Percentiles rank a stretch among this genome's conserved stretches.
These are phyloP conservation scores for Scaptomyza tumidula DNA, from an alignment of 2,888 invertebrate genomes.

Conservation along the genomic window DNA sequence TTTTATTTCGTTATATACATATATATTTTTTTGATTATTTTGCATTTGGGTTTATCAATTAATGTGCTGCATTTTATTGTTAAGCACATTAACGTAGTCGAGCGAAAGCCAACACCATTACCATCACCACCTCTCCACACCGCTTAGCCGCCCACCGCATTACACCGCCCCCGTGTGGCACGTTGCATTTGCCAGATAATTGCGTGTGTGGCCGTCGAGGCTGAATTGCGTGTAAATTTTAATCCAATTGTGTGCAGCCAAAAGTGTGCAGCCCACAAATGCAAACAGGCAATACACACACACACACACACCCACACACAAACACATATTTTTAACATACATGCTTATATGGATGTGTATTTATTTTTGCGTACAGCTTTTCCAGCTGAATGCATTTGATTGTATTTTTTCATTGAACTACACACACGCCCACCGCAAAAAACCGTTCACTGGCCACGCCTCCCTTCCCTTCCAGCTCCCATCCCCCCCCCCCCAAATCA, in stretches of 20 bases:
- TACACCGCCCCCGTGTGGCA: neutral
- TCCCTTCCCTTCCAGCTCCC: neutral
- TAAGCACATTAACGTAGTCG: slow-evolving; percentile 80
- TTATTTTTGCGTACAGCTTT: slow-evolving; percentile 77
- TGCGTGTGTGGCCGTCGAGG: slow-evolving; percentile 68
- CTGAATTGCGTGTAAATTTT: slow-evolving; percentile 78
- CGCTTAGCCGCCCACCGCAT: neutral
- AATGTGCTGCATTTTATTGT: slow-evolving; percentile 80
- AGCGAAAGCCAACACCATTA: slow-evolving; percentile 57
- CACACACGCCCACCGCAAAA: slow-evolving; percentile 45
- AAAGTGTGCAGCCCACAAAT: slow-evolving; percentile 65
- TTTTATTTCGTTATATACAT: neutral
- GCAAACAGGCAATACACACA: slow-evolving; percentile 48
- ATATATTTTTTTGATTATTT: slow-evolving; percentile 28
- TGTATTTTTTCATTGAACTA: slow-evolving; percentile 71
- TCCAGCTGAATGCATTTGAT: slow-evolving; percentile 79
- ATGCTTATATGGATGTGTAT: slow-evolving; percentile 72
- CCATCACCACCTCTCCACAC: slow-evolving; percentile 13
- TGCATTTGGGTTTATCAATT: slow-evolving; percentile 73
- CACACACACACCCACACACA: slow-evolving; percentile 20
- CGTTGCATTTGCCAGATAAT: slow-evolving; percentile 61
- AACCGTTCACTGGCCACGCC: slow-evolving; percentile 4
- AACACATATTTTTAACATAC: slow-evolving; percentile 3
- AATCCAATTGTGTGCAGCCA: slow-evolving; percentile 80
- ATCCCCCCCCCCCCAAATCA: slow-evolving; percentile 15